Evolutionary conservation across 92 coral and sea anemone genomes (phyloP), one percentile per base, ranked within the genome.

Genomic region (Phenganax stokvisi): DNA sequence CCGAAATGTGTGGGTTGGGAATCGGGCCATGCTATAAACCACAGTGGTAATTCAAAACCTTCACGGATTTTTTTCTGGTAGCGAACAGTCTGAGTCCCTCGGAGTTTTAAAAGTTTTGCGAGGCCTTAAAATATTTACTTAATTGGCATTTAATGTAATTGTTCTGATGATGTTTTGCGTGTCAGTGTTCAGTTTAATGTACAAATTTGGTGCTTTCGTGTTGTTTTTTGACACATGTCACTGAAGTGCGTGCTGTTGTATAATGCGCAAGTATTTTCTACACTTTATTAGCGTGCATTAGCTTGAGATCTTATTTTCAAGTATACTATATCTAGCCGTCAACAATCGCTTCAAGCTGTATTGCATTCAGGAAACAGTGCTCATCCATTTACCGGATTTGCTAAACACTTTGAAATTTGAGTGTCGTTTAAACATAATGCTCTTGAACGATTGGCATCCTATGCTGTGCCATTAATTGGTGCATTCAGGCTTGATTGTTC

Each of bases 381-480:
- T 68, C 73, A 68, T 68, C 73, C 73, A 68, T 68, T 68, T 68
- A 68, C 73, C 73, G 73, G 73, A 68, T 68, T 61, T 68, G 30
- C 30, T 79, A 79, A 79, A 52, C 83, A 79, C 83, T 63, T 79
- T 65, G 83, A 79, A 79, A 79, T 51, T 79, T 79, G 83, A 79
- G 74, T 79, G 83, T 60, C n/a, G 83, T 79, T 63, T 51, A 79
- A 79, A 79, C 74, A 27, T 79, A 79, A 79, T 79, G 65, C 83
- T 20, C 83, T 17, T 79, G 64, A 79, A 79, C 83, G 83, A 53
- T 79, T 62, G 37, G 62, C 51, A 76, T 76, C 81, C 62, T 47
- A 30, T 76, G 20, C 27, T 30, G 76, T 6, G 31, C 55, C 61
- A 51, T 79, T 63, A 79, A 79, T 79, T 59, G 81, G 52, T 71